These are phyloP conservation scores for Drosophila monieri DNA, from an alignment of 2,888 invertebrate genomes.

Conservation along the genomic window DNA sequence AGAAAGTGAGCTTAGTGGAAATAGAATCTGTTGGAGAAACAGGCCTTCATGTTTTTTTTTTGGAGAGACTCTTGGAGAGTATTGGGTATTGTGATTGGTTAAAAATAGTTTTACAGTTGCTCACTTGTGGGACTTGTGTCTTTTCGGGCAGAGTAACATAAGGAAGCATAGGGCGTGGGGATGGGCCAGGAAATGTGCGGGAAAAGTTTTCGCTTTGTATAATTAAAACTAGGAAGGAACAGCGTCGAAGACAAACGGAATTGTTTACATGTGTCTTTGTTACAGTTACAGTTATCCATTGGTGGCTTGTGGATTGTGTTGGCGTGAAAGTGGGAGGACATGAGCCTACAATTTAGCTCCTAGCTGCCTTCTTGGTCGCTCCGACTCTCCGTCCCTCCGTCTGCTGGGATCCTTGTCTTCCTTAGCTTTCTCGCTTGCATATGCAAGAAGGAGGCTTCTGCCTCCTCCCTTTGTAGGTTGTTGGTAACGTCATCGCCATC, in stretches of 20 bases:
- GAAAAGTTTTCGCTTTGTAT: slow-evolving; percentile 74
- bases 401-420: background rate
- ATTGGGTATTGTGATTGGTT: slow-evolving; percentile 36
- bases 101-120: slow-evolving; percentile 43
- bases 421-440: slow-evolving; percentile 51
- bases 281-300: slow-evolving; percentile 73
- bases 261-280: slow-evolving; percentile 76
- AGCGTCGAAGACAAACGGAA: slow-evolving; percentile 60
- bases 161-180: background rate
- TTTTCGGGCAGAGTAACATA: background rate
- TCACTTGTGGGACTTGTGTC: slow-evolving; percentile 19
- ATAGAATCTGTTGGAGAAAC: no score
- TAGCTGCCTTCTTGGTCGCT: slow-evolving; percentile 9
- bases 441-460: slow-evolving; percentile 54
- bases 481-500: slow-evolving; percentile 4
- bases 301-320: slow-evolving; percentile 50
- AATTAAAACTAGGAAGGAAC: slow-evolving; percentile 64
- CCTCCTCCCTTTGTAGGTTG: background rate
- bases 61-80: no score
- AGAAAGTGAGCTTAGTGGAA: no score
- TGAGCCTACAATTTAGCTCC: slow-evolving; percentile 24
- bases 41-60: no score
- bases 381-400: slow-evolving; percentile 7
- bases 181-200: slow-evolving; percentile 40
- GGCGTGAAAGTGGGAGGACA: background rate